Base-by-base conservation (phyloP, 2,113 vertebrate species). In the Gopherus evgoodei region DNA sequence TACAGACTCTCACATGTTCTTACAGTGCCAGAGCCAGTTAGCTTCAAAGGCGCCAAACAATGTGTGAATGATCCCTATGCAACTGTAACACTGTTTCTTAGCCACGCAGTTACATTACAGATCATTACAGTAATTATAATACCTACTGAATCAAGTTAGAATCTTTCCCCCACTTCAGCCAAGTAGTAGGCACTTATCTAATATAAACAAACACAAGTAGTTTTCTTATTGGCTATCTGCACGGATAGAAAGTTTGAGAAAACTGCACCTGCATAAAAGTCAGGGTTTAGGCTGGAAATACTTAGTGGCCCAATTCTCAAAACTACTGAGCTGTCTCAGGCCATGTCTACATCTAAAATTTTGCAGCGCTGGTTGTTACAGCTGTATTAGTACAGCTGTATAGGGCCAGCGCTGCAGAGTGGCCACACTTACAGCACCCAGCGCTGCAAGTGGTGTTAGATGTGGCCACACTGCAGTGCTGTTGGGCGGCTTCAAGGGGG, bases 101-200 rank as follows among this genome's bases (percentile, higher is more conserved):
- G 52, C 44, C 59, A 24, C 62, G 0, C 24, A 31, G 47, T 29
- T 10, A 10, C 0, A 0, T 56, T 83, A 38, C 69, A 27, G 11
- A 21, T 25, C 29, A 59, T 17, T 6, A 44, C 0, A 52, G 35
- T 12, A 31, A 83, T 38, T 24, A 8, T 1, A 38, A 38, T 65
- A 35, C 65, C 38, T 21, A 29, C 24, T 0, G 6, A 11, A 42
- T 42, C 27, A 0, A 3, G 38, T 12, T 0, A 3, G 17, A 53
- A 13, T 29, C 47, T 22, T 24, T 5, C 42, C 6, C 65, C 50
- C 0, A 1, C 17, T 69, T 59, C 1, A 47, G 57, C 81, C 88
- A 47, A 4, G 24, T 14, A 7, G 1, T 3, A 35, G 75, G 75
- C 38, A 17, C 11, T 0, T 8, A 19, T 1, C 35, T n/a, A 52